Conservation (phyloP, 2,113 vertebrate genomes). For the Dascyllus trimaculatus region DNA sequence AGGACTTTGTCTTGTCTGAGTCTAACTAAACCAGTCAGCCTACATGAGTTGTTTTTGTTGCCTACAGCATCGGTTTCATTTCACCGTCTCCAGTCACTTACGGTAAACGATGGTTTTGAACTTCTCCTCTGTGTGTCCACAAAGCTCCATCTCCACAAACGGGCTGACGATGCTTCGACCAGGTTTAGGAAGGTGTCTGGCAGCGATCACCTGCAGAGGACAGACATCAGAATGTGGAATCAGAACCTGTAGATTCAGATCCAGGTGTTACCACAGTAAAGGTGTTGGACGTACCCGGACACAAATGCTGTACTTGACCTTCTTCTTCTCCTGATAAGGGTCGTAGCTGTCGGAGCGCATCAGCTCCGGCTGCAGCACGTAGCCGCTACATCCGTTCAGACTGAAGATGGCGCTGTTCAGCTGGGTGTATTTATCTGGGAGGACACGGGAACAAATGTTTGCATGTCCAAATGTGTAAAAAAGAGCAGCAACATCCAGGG, state of each 20-base stretch:
- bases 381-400: slow-evolving; percentile 92
- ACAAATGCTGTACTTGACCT: slow-evolving; percentile 84
- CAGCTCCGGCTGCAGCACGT: slow-evolving; percentile 93
- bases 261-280: no score
- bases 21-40: no score
- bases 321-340: slow-evolving; percentile 86
- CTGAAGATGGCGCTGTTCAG: slow-evolving; percentile 94
- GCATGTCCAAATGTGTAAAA: no score
- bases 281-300: slow-evolving; percentile 72
- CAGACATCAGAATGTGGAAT: background rate
- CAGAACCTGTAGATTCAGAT: no score
- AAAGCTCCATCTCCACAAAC: slow-evolving; percentile 96
- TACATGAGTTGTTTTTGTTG: no score
- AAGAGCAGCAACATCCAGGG: no score
- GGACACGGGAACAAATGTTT: slow-evolving; percentile 10
- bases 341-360: slow-evolving; percentile 92
- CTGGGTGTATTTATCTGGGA: slow-evolving; percentile 94
- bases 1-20: no score
- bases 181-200: slow-evolving; percentile 93
- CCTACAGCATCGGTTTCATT: no score
- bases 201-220: slow-evolving; percentile 90
- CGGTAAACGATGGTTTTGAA: slow-evolving; percentile 92
- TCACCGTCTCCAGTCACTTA: slow-evolving; percentile 44
- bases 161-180: slow-evolving; percentile 94
- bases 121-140: slow-evolving; percentile 93